These are phyloP conservation scores for Augochlorella aurata DNA, from an alignment of 2,888 invertebrate species.

Conservation along the genomic window DNA sequence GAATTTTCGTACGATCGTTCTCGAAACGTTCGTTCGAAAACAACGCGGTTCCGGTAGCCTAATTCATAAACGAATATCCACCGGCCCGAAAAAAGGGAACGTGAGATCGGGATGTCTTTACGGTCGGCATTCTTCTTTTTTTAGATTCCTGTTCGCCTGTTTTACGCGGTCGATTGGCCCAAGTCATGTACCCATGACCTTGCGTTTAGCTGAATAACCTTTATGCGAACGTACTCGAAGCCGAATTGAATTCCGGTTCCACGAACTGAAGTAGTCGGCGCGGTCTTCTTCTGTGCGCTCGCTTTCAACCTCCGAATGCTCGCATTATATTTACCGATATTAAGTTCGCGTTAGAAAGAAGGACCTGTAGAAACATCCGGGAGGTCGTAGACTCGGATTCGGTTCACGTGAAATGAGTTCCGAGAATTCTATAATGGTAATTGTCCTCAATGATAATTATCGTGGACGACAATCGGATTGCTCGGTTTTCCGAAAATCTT, in stretches of 20 bases:
- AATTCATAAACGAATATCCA: background rate
- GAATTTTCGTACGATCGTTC: too few relatives aligned
- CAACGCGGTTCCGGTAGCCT: background rate
- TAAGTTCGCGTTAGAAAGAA: conserved; percentile 48
- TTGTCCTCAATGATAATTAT: background rate
- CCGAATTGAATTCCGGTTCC: conserved; percentile 65
- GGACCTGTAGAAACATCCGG: conserved; percentile 30
- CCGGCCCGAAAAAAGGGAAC: background rate
- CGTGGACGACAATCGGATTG: background rate
- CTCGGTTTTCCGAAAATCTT: too few relatives aligned
- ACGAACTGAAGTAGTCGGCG: conserved; percentile 48
- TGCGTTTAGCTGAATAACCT: conserved; percentile 61
- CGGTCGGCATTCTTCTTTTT: background rate
- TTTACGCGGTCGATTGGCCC: conserved; percentile 60
- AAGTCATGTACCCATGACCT: conserved; percentile 58
- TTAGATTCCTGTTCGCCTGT: conserved; percentile 44
- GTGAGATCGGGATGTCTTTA: background rate
- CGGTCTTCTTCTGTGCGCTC: conserved; percentile 37
- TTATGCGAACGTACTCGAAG: conserved; percentile 49
- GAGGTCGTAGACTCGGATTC: conserved; percentile 35
- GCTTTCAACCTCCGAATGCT: conserved; percentile 58
- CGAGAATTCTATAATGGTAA: background rate
- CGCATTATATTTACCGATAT: conserved; percentile 61
- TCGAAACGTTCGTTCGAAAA: background rate
- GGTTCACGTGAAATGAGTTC: conserved; percentile 24